Percentiles rank a stretch among this genome's conserved stretches.
These are phyloP conservation scores for Aldrovandia affinis DNA, from an alignment of 2,797 vertebrate species.

Conservation along the genomic window DNA sequence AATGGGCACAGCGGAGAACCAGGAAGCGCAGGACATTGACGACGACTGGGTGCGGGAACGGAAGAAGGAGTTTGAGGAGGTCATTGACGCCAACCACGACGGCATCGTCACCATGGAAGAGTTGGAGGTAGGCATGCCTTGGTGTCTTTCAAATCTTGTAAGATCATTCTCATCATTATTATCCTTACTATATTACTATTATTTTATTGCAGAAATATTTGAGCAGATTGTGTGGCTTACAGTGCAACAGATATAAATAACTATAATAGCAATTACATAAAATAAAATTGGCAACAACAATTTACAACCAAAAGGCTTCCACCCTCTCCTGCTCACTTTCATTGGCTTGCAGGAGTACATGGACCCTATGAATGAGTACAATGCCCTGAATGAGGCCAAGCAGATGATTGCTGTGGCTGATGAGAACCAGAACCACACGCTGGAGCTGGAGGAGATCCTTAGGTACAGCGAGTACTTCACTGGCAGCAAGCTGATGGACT, in stretches of 20 bases:
- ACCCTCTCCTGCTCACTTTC: too few species aligned
- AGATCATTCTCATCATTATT: not conserved
- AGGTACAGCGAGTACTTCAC: constrained; percentile 98
- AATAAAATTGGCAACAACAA: not conserved
- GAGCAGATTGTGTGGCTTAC: not conserved
- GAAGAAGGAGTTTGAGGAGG: constrained; percentile 91
- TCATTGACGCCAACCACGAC: constrained; percentile 85
- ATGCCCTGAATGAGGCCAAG: constrained; percentile 92
- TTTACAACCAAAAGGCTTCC: not conserved
- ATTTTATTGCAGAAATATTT: not conserved
- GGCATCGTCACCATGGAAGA: constrained; percentile 92
- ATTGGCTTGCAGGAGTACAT: constrained; percentile 85
- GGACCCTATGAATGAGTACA: constrained; percentile 98
- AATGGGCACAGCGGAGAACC: constrained; percentile 93
- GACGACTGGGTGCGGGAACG: constrained; percentile 94
- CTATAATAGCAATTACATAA: not conserved
- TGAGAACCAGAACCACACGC: constrained; percentile 90
- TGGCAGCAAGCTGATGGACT: constrained; percentile 98
- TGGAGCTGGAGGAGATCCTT: constrained; percentile 94
- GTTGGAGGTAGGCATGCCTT: constrained; percentile 78
- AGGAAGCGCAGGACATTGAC: constrained; percentile 91
- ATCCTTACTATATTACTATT: not conserved
- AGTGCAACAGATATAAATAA: not conserved
- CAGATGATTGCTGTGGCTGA: constrained; percentile 99
- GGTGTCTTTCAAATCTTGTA: not conserved